Evolutionary conservation across 2,113 vertebrate species (phyloP).

Genomic region (Ursus arctos): DNA sequence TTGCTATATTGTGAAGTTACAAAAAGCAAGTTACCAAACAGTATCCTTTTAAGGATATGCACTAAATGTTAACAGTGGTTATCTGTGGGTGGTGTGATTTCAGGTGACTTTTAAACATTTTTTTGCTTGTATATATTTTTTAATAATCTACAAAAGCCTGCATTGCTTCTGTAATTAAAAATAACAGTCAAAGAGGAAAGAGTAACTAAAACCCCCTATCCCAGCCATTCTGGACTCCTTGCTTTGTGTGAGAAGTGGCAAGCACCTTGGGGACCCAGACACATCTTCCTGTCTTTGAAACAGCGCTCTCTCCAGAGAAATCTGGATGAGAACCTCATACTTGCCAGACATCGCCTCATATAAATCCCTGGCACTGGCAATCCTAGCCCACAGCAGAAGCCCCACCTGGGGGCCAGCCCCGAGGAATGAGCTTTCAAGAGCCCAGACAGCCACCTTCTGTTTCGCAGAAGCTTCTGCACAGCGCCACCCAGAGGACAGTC

Average conservation of each 20-base stretch:
- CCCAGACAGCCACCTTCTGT: neutral
- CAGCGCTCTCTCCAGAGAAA: neutral
- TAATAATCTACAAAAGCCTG: conserved; percentile 64
- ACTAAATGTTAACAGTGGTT: conserved; percentile 75
- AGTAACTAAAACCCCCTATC: neutral
- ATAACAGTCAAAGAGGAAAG: conserved; percentile 1
- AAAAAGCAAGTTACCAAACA: conserved; percentile 75
- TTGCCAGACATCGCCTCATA: neutral
- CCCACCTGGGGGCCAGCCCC: neutral
- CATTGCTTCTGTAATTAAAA: conserved; percentile 68
- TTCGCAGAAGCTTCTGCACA: neutral
- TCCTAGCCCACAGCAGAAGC: neutral
- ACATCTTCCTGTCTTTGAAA: neutral
- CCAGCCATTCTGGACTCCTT: neutral
- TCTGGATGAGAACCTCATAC: neutral
- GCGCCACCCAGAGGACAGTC: neutral
- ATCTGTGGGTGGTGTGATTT: conserved; percentile 77
- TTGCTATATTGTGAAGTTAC: conserved; percentile 65
- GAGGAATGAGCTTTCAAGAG: neutral
- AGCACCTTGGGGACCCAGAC: neutral
- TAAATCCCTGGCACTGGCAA: neutral
- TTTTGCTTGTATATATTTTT: conserved; percentile 69
- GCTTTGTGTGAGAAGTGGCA: neutral
- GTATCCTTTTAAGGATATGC: conserved; percentile 72
- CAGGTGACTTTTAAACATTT: conserved; percentile 79